Base-by-base conservation (phyloP, 92 coral and sea anemone genomes). In the Phenganax marumi region DNA sequence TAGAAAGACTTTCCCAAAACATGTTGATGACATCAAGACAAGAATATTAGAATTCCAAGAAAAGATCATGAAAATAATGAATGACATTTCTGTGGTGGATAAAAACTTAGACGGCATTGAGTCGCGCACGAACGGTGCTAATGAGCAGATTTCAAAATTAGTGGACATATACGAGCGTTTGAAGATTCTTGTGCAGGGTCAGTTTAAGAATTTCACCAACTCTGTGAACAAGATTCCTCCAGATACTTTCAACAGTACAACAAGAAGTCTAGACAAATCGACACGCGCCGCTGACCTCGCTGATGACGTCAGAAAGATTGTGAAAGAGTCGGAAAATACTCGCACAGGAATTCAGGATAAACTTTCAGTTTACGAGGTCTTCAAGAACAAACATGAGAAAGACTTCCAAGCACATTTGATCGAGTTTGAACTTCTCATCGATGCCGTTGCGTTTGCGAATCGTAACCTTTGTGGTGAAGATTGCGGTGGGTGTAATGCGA, bases 401-500 rank as follows among this genome's bases (percentile, higher is more conserved):
- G 82, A 33, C 0, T 33, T 33, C 43, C 43, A 33, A 33, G 43
- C 3, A 33, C 43, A 33, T 33, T 33, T 33, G 43, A 33, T 33
- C 43, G 43, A 60, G n/a, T 58, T 77, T 61, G 56, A 6, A 26
- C 8, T 8, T 13, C 65, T 77, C 25, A 49, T 39, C 43, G 82
- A 19, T 0, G 21, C 61, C 13, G 18, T 77, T 3, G 39, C 8
- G 12, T 26, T 47, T 79, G 85, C 92, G 19, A 95, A 93, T 70
- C 90, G 85, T 10, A 66, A 90, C 33, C 85, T 95, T 6, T 95
- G 98, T 85, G 98, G 98, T 50, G 63, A 84, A 52, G 90, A 93
- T 62, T 95, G 98, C 73, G 98, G 98, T 13, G 93, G 91, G 7
- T 93, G 98, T 57, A 83, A 87, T 77, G 90, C 87, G 33, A 82